These are phyloP conservation scores for Griposia aprilina DNA, from an alignment of 2,888 invertebrate species.

Conservation along the genomic window DNA sequence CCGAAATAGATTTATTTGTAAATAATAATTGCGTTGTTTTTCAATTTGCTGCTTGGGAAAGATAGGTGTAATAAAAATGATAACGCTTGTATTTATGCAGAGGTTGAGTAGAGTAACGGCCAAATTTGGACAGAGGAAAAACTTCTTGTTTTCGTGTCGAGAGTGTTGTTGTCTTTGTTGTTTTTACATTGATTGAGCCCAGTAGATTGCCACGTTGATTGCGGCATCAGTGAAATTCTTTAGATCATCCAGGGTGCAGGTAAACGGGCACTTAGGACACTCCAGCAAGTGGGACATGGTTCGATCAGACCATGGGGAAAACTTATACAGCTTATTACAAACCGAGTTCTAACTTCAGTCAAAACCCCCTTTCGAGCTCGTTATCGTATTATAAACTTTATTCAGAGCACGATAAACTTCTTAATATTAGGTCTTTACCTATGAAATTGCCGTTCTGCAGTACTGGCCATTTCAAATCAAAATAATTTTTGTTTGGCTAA, in stretches of 20 bases:
- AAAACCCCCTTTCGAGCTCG: background rate
- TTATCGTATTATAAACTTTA: background rate
- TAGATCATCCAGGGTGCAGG: background rate
- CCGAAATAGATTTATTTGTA: constrained; percentile 40
- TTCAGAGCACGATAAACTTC: background rate
- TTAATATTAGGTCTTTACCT: too few relatives aligned
- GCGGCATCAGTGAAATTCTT: background rate
- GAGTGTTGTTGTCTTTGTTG: background rate
- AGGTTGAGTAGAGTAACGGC: background rate
- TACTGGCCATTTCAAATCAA: too few relatives aligned
- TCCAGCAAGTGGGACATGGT: background rate
- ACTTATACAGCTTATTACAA: background rate
- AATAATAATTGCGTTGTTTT: constrained; percentile 32
- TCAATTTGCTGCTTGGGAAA: background rate
- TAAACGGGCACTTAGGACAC: background rate
- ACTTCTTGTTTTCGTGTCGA: background rate
- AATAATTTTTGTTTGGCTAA: too few relatives aligned
- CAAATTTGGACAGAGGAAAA: background rate
- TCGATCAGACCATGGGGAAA: background rate
- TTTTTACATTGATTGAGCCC: too few relatives aligned
- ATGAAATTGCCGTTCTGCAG: too few relatives aligned
- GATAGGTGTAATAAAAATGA: constrained; percentile 17
- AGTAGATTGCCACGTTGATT: background rate
- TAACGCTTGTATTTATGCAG: constrained; percentile 2
- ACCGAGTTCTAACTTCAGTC: background rate